Evolutionary conservation across 35 echinoderm and acorn worm genomes (phyloP), one percentile per base, ranked within the genome.

Genomic region (Patiria miniata): DNA sequence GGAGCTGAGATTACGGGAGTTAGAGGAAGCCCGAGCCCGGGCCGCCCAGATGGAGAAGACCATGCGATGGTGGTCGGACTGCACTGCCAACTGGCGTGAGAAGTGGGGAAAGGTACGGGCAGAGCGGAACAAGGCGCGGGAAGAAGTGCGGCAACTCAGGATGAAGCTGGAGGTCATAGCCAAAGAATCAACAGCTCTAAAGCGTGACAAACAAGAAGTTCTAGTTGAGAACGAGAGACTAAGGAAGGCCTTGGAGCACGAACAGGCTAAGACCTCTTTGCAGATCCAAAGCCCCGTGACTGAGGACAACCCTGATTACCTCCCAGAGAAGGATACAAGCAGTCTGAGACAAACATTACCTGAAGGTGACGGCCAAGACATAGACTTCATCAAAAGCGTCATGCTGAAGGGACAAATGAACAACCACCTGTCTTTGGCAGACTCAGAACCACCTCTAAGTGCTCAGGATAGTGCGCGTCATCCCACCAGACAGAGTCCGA

Each of bases 11-110:
- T 77, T 93, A 16, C 80, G 95, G 44, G 95, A 97, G 58, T 40
- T 97, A 32, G 95, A 97, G 36, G 95, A 97, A 36, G 91, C 91
- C 7, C 85, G 91, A 42, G 91, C 91, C 1, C 81, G 95, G 42
- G 95, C 95, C 2, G 95, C 91, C n/a, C 95, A 97, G 95, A 97
- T 97, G 95, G 95, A 97, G 61, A 97, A 97, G 81, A 97, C 95
- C 19, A 97, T 97, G 95, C 77, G 95, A 21, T 97, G 95, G 95
- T 97, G 95, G 95, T 97, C 95, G 28, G 95, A 97, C 78, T 97
- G 95, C 53, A 97, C 95, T 5, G 95, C 95, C 8, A 97, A 97
- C 80, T 97, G 95, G 95, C 53, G 95, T 36, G 95, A 97, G 61
- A 97, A 97, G 50, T 97, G 95, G 95, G 95, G 95, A 7, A 97